phyloP scores from a whole-genome alignment of 2,797 vertebrate species.

The Spinus olivaceus region DNA sequence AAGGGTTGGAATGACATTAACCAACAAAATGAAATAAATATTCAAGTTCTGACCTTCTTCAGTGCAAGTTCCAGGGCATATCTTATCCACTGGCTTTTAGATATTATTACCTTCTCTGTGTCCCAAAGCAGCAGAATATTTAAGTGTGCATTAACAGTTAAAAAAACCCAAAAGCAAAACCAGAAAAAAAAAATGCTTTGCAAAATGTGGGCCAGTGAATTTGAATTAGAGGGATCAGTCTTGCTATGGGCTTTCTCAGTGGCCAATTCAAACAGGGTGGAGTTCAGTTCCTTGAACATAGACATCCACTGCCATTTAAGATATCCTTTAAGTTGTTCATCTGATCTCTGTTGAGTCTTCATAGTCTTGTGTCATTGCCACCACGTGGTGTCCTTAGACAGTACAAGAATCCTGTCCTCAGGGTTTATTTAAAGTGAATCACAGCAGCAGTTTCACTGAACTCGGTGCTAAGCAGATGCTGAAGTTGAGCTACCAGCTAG shows the following conservation, averaged over 20 bases:
- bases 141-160: background rate
- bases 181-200: background rate
- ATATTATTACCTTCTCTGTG: background rate
- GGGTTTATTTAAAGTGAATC: background rate
- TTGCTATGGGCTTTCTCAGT: background rate
- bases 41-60: background rate
- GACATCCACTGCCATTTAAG: background rate
- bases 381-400: background rate
- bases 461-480: background rate
- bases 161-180: accelerated
- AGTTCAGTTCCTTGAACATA: background rate
- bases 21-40: background rate
- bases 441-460: background rate
- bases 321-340: background rate
- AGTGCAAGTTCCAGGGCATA: background rate
- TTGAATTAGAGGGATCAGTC: background rate
- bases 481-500: background rate
- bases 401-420: background rate
- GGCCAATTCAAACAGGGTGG: background rate
- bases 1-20: background rate
- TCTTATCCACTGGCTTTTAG: background rate
- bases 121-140: background rate
- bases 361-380: background rate
- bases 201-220: background rate
- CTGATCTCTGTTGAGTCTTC: background rate